Evolutionary conservation across 1,140 invertebrate species (phyloP).

Genomic region (Bradynema listronoti): DNA sequence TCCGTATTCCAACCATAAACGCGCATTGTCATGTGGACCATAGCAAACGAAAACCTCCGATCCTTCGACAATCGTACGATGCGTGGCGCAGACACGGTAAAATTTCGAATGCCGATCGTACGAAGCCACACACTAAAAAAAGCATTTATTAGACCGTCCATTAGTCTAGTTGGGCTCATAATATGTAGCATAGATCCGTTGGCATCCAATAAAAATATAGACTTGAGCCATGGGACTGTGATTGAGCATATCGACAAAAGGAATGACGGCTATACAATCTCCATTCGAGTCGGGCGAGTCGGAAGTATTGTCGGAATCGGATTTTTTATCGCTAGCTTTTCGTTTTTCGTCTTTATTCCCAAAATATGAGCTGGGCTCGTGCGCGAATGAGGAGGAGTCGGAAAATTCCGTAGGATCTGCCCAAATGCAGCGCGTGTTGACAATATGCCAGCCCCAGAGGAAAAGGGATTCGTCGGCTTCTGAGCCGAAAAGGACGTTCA

Average conservation of each 20-base stretch:
- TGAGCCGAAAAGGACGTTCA: background rate
- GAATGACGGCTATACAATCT: slow-evolving; percentile 67
- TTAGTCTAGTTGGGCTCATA: too few species aligned
- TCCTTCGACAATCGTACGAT: slow-evolving; percentile 57
- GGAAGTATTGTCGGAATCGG: background rate
- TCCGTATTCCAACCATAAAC: slow-evolving; percentile 70
- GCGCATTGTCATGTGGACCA: slow-evolving; percentile 67
- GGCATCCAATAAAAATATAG: too few species aligned
- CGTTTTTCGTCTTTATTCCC: too few species aligned
- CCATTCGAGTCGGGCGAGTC: too few species aligned
- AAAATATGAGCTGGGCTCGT: too few species aligned
- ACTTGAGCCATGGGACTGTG: slow-evolving; percentile 64
- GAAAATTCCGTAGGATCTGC: background rate
- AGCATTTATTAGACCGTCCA: too few species aligned
- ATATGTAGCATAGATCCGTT: too few species aligned
- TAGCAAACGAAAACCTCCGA: slow-evolving; percentile 67
- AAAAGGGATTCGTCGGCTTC: slow-evolving; percentile 1
- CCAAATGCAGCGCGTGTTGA: slow-evolving; percentile 67
- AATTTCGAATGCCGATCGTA: slow-evolving; percentile 20
- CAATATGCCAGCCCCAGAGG: slow-evolving; percentile 66
- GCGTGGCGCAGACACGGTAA: slow-evolving; percentile 60
- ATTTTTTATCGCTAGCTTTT: background rate
- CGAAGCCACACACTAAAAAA: slow-evolving; percentile 25
- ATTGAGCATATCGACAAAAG: slow-evolving; percentile 74
- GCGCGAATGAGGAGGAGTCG: too few species aligned